Evolutionary conservation across 1,140 invertebrate genomes (phyloP).

Genomic region (Lanistes nyassanus): DNA sequence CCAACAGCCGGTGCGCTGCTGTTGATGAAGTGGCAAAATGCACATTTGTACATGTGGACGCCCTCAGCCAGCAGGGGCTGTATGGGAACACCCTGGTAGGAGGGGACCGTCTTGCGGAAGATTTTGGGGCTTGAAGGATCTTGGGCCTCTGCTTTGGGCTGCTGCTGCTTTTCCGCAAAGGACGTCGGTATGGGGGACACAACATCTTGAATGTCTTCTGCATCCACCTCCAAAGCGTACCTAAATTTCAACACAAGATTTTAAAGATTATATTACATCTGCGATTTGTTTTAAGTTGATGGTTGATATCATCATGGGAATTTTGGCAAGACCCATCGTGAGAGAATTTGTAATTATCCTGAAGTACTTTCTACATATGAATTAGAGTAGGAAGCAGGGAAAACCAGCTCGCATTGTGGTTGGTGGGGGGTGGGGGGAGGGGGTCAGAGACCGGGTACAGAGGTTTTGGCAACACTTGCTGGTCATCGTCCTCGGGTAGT

Average conservation of each 20-base stretch:
- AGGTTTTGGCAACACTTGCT: neutral
- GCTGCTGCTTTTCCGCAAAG: neutral
- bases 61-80: slow-evolving; percentile 21
- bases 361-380: no score
- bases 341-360: no score
- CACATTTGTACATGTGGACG: slow-evolving; percentile 45
- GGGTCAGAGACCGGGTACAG: neutral
- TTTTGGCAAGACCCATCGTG: no score
- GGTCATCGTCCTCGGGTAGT: neutral
- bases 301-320: no score
- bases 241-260: neutral
- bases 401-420: no score
- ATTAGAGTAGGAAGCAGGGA: no score
- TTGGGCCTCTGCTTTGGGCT: neutral
- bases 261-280: no score
- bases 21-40: slow-evolving; percentile 51
- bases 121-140: neutral
- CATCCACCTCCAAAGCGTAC: slow-evolving; percentile 1
- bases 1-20: slow-evolving; percentile 47
- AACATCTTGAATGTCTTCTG: neutral
- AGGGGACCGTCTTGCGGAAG: neutral
- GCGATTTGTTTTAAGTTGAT: no score
- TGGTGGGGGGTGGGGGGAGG: no score
- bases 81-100: slow-evolving; percentile 41
- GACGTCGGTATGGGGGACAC: neutral